A percentile compares a stretch with the other conserved stretches of the same genome.
phyloP scores from a whole-genome alignment of 2,888 invertebrate genomes.

The Lasioglossum calceatum region DNA sequence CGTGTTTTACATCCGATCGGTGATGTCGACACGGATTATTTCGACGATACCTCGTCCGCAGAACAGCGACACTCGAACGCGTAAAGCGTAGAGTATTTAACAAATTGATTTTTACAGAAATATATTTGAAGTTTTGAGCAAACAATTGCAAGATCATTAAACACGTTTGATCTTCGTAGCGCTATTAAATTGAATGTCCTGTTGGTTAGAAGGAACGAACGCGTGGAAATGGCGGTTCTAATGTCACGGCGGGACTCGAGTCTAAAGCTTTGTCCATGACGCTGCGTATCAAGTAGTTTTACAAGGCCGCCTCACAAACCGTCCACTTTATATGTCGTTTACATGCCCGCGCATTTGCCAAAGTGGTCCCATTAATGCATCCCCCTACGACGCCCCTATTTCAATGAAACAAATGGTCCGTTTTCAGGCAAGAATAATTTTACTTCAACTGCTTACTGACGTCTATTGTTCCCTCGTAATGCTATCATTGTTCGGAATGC shows the following conservation, averaged over 20 bases:
- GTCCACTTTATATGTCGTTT: neutral
- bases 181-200: neutral
- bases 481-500: conserved; percentile 12
- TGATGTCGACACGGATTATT: neutral
- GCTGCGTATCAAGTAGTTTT: neutral
- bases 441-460: conserved; percentile 5
- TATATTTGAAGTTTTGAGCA: neutral
- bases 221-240: neutral
- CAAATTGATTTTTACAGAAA: neutral
- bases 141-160: neutral
- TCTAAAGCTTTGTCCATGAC: neutral
- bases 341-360: neutral
- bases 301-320: neutral
- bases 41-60: neutral
- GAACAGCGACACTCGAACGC: neutral
- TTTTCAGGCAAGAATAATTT: conserved; percentile 15
- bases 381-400: neutral
- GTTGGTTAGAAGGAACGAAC: neutral
- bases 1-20: neutral
- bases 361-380: neutral
- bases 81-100: neutral
- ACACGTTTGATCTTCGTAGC: neutral
- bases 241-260: neutral
- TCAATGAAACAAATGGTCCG: neutral
- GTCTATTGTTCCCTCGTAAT: conserved; percentile 21